Conservation (phyloP, 2,797 vertebrate species). For the Muscicapa striata region DNA sequence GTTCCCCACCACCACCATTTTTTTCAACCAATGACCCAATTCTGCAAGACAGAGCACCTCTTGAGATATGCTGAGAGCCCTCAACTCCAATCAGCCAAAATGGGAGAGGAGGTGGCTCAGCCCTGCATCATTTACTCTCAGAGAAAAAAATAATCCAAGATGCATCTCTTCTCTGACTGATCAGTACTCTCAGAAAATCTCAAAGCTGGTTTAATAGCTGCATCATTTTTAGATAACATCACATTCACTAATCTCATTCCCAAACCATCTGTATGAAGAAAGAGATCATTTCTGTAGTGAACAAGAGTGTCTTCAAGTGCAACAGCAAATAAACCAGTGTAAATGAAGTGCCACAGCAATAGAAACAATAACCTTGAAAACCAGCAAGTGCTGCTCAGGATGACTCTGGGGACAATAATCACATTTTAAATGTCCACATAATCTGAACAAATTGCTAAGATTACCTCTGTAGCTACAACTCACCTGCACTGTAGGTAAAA, state of each 20-base stretch:
- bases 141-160: not conserved
- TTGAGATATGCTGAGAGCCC: conserved; percentile 15
- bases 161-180: conserved; percentile 5
- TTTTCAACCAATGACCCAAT: not conserved
- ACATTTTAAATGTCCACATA: not conserved
- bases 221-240: conserved; percentile 40
- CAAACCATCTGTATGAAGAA: conserved; percentile 52
- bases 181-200: conserved; percentile 27
- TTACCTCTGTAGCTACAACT: not conserved
- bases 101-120: not conserved
- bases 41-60: conserved; percentile 14
- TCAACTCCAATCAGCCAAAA: conserved; percentile 34
- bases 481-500: not conserved
- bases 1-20: not conserved
- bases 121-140: not conserved
- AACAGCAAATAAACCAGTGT: conserved; percentile 56
- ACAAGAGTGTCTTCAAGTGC: conserved; percentile 36
- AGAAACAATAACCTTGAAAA: conserved; percentile 49
- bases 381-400: not conserved
- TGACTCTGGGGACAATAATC: conserved; percentile 14
- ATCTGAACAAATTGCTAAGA: conserved; percentile 7
- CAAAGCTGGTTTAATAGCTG: conserved; percentile 38
- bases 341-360: conserved; percentile 32
- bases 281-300: conserved; percentile 32
- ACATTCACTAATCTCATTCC: conserved; percentile 40